Evolutionary conservation across 2,113 vertebrate species (phyloP), one percentile per base, ranked within the genome.

Genomic region (Syngnathus typhle): DNA sequence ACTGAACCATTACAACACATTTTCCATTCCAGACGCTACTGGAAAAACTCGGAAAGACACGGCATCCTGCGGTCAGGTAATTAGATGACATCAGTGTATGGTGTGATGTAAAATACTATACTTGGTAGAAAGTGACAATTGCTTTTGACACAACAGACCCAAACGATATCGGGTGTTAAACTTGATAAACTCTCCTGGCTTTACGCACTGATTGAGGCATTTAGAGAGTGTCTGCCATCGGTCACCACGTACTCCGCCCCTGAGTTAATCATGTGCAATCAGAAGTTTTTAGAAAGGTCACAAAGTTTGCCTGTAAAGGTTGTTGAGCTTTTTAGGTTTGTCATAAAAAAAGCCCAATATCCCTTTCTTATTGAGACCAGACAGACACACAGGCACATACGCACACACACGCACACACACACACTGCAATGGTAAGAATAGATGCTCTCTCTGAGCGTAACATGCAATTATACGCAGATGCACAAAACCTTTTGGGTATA

Each of bases 401-500:
- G 5, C 19, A 51, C 19, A 51, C 15, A 41, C 41, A 12, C 41
- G 11, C 41, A 43, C 46, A 49, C n/a, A 19, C 18, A n/a, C 49
- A 19, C 19, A 65, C 66, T 41, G 61, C 5, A 3, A 69, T 73
- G 73, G 70, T 78, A 65, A 82, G 83, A 84, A 84, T 85, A 84
- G 76, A 69, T 78, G 67, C 75, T 2, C 60, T 70, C 67, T 54
- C 71, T 78, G 15, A 21, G 67, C 12, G 61, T 0, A 70, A 65
- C 80, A 0, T 84, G 56, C 61, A 85, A 85, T 87, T 81, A 87
- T 55, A 41, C 64, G n/a, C 72, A 1, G 56, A 68, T 79, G 61
- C 60, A 19, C 49, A n/a, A n/a, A 13, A 51, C 49, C 19, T 21
- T 51, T 51, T 51, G 47, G 19, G 9, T 32, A 46, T 11, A 46